Percentiles rank a stretch among this genome's conserved stretches.
phyloP scores from a whole-genome alignment of 2,888 invertebrate species.

The Leptinotarsa peninsularis region DNA sequence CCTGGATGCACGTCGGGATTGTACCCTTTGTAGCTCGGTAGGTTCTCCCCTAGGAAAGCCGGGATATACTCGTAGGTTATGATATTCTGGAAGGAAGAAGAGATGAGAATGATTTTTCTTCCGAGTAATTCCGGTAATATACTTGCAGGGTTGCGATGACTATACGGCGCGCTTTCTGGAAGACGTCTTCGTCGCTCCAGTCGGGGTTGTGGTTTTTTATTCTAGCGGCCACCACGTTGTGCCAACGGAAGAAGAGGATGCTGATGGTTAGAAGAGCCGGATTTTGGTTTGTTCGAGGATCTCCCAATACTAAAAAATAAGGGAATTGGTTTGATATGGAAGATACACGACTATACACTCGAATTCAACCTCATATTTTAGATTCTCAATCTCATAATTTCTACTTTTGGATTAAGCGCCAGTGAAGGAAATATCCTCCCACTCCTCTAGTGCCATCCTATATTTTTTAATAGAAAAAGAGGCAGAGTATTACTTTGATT shows the following conservation, averaged over 20 bases:
- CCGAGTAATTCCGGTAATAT: slow-evolving; percentile 43
- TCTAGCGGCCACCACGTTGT: slow-evolving; percentile 88
- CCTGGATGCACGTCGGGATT: slow-evolving; percentile 94
- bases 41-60: slow-evolving; percentile 80
- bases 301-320: slow-evolving; percentile 83
- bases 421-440: not conserved
- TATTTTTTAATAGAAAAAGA: too few relatives aligned
- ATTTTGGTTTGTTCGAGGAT: slow-evolving; percentile 96
- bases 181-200: slow-evolving; percentile 95
- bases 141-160: slow-evolving; percentile 95
- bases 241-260: slow-evolving; percentile 94
- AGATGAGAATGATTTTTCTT: slow-evolving; percentile 25
- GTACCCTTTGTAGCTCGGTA: slow-evolving; percentile 84
- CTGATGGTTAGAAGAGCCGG: slow-evolving; percentile 94
- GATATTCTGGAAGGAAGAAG: slow-evolving; percentile 79
- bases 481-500: too few relatives aligned
- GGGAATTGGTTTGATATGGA: not conserved
- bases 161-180: slow-evolving; percentile 88
- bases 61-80: slow-evolving; percentile 97
- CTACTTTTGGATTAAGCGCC: not conserved
- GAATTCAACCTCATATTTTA: too few relatives aligned
- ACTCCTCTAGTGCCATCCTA: too few relatives aligned
- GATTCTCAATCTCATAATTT: not conserved
- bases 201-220: slow-evolving; percentile 83
- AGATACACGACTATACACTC: too few relatives aligned